phyloP scores from a whole-genome alignment of 2,797 vertebrate genomes.

The Sardinella longiceps region DNA sequence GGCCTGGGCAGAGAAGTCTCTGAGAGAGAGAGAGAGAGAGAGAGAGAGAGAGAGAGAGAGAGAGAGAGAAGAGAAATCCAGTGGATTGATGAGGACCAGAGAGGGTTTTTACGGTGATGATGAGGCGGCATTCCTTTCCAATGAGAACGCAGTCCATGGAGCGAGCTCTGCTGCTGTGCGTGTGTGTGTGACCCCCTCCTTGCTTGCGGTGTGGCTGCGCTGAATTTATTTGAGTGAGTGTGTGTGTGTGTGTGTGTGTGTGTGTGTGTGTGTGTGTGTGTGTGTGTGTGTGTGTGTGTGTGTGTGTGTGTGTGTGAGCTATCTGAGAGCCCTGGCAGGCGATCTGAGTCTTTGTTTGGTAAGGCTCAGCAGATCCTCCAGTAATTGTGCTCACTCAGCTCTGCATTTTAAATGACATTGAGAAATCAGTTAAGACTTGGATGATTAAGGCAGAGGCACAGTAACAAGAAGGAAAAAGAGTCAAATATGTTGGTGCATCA shows the following conservation, averaged over 20 bases:
- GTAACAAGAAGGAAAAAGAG: neutral
- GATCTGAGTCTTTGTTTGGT: neutral
- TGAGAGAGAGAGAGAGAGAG: neutral
- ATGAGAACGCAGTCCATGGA: neutral
- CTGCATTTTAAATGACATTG: neutral
- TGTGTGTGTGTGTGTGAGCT: neutral
- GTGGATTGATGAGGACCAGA: neutral
- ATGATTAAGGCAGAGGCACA: neutral
- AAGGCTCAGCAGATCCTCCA: neutral
- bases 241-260: neutral
- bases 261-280: neutral
- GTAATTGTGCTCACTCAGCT: neutral
- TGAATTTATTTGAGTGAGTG: neutral
- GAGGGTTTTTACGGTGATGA: neutral
- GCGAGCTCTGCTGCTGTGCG: neutral
- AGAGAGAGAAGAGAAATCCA: neutral
- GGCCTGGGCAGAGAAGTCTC: neutral
- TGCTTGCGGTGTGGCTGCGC: neutral
- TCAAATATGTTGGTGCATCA: neutral
- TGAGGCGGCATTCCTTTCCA: constrained; percentile 6
- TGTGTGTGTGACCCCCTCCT: neutral
- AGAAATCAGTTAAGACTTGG: neutral
- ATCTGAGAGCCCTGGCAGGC: neutral
- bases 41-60: neutral
- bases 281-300: neutral